Percentiles rank a stretch among this genome's conserved stretches.
Conservation (phyloP, 2,113 vertebrate genomes). For the Narcine bancroftii region DNA sequence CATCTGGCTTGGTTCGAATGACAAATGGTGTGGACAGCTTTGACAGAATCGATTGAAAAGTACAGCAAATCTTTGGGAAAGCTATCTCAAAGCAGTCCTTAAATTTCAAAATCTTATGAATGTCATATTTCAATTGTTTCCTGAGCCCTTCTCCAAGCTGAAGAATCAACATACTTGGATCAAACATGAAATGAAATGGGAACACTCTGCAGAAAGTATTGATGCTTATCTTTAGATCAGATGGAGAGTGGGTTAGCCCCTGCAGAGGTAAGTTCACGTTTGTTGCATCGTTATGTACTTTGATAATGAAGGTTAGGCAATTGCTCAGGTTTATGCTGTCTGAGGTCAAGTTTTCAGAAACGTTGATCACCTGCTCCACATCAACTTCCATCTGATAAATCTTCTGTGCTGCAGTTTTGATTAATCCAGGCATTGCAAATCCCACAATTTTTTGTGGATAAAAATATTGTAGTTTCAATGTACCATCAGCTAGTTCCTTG, state of each 20-base stretch:
- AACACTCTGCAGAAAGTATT: slow-evolving; percentile 92
- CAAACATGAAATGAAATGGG: slow-evolving; percentile 91
- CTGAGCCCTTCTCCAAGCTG: slow-evolving; percentile 90
- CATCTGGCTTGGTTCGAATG: slow-evolving; percentile 78
- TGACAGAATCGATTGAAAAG: slow-evolving; percentile 81
- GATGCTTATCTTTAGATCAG: slow-evolving; percentile 84
- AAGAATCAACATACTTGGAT: slow-evolving; percentile 77
- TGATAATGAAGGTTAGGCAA: slow-evolving; percentile 76
- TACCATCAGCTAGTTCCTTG: slow-evolving; percentile 73
- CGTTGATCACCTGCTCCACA: slow-evolving; percentile 69
- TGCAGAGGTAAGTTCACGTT: slow-evolving; percentile 56
- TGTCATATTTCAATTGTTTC: slow-evolving; percentile 79
- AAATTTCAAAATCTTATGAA: slow-evolving; percentile 74
- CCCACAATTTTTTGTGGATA: slow-evolving; percentile 83
- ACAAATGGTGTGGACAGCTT: slow-evolving; percentile 90
- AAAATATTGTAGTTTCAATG: slow-evolving; percentile 83
- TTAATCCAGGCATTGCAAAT: slow-evolving; percentile 86
- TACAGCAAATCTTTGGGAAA: slow-evolving; percentile 82
- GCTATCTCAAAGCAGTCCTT: slow-evolving; percentile 91
- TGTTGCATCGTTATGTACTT: slow-evolving; percentile 58
- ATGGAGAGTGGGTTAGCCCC: slow-evolving; percentile 69
- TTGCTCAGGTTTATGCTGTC: slow-evolving; percentile 63
- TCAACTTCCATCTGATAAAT: slow-evolving; percentile 80
- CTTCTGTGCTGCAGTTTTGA: slow-evolving; percentile 81
- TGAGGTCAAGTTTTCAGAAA: slow-evolving; percentile 61